Conservation (phyloP, 2,888 invertebrate species). For the Amphimallon solstitiale region DNA sequence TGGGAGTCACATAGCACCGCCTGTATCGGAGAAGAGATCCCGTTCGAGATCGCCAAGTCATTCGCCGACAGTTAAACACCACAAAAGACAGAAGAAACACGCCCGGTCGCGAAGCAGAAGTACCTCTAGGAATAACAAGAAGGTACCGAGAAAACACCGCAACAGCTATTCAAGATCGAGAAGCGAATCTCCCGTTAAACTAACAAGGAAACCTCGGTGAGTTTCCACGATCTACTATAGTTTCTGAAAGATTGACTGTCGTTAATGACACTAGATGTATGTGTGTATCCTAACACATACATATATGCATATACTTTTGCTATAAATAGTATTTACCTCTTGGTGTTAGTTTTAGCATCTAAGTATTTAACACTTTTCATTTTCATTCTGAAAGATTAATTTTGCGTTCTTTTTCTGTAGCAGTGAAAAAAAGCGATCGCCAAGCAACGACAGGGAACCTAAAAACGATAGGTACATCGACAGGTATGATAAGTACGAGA, state of each 20-base stretch:
- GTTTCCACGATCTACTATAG: constrained; percentile 3
- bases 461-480: constrained; percentile 61
- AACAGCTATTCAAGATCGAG: constrained; percentile 60
- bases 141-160: constrained; percentile 58
- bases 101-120: constrained; percentile 57
- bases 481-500: constrained; percentile 60
- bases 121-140: constrained; percentile 57
- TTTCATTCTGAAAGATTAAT: too few species aligned
- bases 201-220: constrained; percentile 54
- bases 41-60: constrained; percentile 58
- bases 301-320: too few species aligned
- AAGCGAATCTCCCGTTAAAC: constrained; percentile 59
- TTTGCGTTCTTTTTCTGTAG: too few species aligned
- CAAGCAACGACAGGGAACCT: constrained; percentile 59
- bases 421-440: constrained; percentile 63
- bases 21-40: constrained; percentile 58
- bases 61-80: constrained; percentile 58
- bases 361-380: too few species aligned
- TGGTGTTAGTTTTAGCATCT: too few species aligned
- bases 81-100: constrained; percentile 59
- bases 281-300: too few species aligned
- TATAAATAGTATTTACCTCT: too few species aligned
- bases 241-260: not conserved
- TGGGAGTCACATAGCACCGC: constrained; percentile 61
- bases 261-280: too few species aligned